These are phyloP conservation scores for Spodoptera litura DNA, from an alignment of 1,140 invertebrate species.

Conservation along the genomic window DNA sequence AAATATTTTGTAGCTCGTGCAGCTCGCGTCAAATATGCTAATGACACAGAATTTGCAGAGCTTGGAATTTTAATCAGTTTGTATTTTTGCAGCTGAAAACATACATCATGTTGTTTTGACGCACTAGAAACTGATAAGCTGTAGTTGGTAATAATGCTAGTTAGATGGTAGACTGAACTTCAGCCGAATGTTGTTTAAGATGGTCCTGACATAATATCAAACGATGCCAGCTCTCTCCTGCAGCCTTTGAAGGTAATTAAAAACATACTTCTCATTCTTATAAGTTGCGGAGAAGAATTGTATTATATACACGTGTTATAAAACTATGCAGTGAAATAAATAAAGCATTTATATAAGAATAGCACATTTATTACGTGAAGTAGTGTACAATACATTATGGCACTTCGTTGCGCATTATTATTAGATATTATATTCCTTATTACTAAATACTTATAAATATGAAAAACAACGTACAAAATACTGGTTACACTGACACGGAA, in stretches of 20 bases:
- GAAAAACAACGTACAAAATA: conserved; percentile 62
- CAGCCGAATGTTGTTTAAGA: neutral
- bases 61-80: neutral
- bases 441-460: conserved; percentile 58
- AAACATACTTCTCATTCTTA: neutral
- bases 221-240: neutral
- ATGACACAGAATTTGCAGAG: conserved; percentile 1
- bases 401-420: conserved; percentile 71
- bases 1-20: conserved; percentile 15
- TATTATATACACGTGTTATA: too few relatives aligned
- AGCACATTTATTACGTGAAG: conserved; percentile 70
- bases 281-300: too few relatives aligned
- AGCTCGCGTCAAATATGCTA: conserved; percentile 10
- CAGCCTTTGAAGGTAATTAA: conserved; percentile 4
- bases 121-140: neutral
- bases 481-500: conserved; percentile 55
- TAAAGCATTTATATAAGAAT: conserved; percentile 50
- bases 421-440: conserved; percentile 51
- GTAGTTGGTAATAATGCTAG: neutral
- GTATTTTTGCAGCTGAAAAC: neutral
- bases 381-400: conserved; percentile 73
- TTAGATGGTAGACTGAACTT: neutral
- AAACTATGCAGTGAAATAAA: neutral
- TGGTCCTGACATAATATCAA: neutral
- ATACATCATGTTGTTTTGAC: neutral